Conservation (phyloP, 2,888 invertebrate species). For the Lucinisca nassula region DNA sequence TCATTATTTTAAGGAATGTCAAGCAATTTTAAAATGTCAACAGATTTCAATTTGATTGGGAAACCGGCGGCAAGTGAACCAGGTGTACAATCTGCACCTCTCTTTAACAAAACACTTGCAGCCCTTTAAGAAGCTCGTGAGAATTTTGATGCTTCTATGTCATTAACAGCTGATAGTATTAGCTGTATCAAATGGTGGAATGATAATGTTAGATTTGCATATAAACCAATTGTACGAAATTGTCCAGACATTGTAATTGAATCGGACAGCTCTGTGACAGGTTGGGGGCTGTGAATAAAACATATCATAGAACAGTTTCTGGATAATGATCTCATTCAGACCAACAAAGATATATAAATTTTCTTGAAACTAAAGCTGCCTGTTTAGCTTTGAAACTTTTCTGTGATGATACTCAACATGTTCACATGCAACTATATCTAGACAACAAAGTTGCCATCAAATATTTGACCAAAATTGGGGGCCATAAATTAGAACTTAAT, state of each 20-base stretch:
- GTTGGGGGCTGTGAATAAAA: constrained; percentile 37
- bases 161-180: background rate
- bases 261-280: constrained; percentile 45
- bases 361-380: constrained; percentile 50
- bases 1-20: constrained; percentile 14
- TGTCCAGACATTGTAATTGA: constrained; percentile 17
- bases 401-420: background rate
- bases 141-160: constrained; percentile 27
- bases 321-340: too few relatives aligned
- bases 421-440: background rate
- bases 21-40: background rate
- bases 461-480: constrained; percentile 33
- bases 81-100: constrained; percentile 35
- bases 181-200: constrained; percentile 59
- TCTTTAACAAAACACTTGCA: constrained; percentile 42
- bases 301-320: too few relatives aligned
- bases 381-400: constrained; percentile 11
- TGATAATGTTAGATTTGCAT: constrained; percentile 18
- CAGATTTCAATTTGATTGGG: constrained; percentile 38
- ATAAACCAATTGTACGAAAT: background rate
- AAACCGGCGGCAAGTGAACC: constrained; percentile 42
- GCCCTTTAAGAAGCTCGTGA: constrained; percentile 15
- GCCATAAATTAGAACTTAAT: background rate
- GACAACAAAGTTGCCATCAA: constrained; percentile 18
- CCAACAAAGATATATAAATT: constrained; percentile 33